phyloP scores from a whole-genome alignment of 2,888 invertebrate genomes.

The Cerastis rubricosa region DNA sequence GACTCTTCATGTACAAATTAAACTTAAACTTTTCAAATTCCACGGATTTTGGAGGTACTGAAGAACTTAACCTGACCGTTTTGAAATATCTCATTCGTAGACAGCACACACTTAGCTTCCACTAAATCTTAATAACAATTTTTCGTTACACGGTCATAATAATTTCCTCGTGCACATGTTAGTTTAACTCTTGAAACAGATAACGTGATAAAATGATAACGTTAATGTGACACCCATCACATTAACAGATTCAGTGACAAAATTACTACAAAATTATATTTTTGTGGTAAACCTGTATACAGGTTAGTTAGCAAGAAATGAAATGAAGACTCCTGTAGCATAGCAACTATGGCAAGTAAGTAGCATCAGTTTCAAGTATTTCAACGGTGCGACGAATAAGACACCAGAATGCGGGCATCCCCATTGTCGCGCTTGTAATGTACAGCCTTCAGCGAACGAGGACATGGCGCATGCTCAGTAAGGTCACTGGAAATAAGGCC shows the following conservation, averaged over 20 bases:
- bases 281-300: background rate
- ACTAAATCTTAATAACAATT: background rate
- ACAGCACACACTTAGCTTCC: background rate
- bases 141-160: background rate
- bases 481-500: slow-evolving; percentile 73
- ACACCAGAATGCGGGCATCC: slow-evolving; percentile 44
- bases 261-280: background rate
- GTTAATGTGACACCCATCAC: background rate
- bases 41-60: background rate
- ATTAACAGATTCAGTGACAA: slow-evolving; percentile 6
- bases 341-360: background rate
- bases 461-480: slow-evolving; percentile 70
- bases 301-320: background rate
- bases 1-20: background rate
- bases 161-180: background rate
- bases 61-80: background rate
- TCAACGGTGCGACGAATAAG: slow-evolving; percentile 32
- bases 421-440: slow-evolving; percentile 43
- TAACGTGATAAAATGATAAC: slow-evolving; percentile 20
- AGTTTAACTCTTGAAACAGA: slow-evolving; percentile 25
- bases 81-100: background rate
- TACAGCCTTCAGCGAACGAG: slow-evolving; percentile 62
- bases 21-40: background rate
- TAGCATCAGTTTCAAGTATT: slow-evolving; percentile 16
- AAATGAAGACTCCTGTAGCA: slow-evolving; percentile 3